Evolutionary conservation across 2,113 vertebrate genomes (phyloP).

Genomic region (Reinhardtius hippoglossoides): DNA sequence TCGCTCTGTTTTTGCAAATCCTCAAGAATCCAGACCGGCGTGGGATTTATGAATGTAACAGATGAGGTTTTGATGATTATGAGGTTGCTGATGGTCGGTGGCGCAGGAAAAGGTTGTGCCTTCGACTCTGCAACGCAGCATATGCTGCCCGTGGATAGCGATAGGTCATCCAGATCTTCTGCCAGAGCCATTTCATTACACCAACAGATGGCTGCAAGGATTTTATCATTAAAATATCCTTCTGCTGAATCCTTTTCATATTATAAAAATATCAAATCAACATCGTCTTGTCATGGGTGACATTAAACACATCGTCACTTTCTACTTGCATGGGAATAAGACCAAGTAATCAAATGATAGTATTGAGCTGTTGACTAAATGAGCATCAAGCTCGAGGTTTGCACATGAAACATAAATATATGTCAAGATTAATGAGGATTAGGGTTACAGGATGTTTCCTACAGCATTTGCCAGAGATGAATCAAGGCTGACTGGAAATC

Average conservation of each 20-base stretch:
- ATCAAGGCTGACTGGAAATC: conserved; percentile 50
- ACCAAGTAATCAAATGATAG: conserved; percentile 25
- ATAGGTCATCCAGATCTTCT: conserved; percentile 73
- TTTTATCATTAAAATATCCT: conserved; percentile 72
- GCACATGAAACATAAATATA: conserved; percentile 39
- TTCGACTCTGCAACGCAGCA: conserved; percentile 36
- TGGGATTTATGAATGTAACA: conserved; percentile 68
- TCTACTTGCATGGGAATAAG: conserved; percentile 30
- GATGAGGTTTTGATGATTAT: conserved; percentile 76
- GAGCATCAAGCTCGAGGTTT: conserved; percentile 11
- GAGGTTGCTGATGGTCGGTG: conserved; percentile 56
- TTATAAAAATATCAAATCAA: conserved; percentile 23
- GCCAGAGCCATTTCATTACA: conserved; percentile 69
- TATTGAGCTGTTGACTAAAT: not conserved
- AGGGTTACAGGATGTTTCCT: conserved; percentile 28
- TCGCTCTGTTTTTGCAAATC: conserved; percentile 71
- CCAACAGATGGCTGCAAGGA: conserved; percentile 76
- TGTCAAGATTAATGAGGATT: conserved; percentile 64
- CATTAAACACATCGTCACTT: conserved; percentile 17
- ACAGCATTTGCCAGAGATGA: conserved; percentile 36
- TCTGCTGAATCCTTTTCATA: conserved; percentile 40
- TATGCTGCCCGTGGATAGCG: conserved; percentile 61
- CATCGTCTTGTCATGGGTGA: not conserved
- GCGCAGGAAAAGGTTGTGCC: conserved; percentile 54
- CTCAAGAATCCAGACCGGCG: conserved; percentile 64